Evolutionary conservation across 2,113 vertebrate genomes (phyloP).

Genomic region (Rhea pennata): DNA sequence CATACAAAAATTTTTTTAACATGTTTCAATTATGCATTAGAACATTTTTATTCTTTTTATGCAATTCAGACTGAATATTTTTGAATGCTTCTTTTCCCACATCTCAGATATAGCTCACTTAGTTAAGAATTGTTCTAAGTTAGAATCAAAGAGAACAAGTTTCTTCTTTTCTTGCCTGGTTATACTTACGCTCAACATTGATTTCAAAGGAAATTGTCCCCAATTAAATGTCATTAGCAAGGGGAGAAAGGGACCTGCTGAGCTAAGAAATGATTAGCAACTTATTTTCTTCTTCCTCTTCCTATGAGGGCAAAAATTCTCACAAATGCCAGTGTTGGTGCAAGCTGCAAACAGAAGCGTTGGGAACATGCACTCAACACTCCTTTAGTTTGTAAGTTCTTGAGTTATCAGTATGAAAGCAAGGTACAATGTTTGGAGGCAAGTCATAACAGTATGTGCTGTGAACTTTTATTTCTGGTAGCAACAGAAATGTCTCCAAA

Average conservation of each 20-base stretch:
- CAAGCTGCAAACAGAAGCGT: neutral
- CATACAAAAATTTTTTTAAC: neutral
- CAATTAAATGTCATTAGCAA: neutral
- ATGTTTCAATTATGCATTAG: neutral
- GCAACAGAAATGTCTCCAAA: neutral
- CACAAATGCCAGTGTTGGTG: neutral
- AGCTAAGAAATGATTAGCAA: neutral
- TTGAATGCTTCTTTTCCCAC: too few relatives aligned
- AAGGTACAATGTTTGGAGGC: neutral
- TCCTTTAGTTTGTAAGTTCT: neutral
- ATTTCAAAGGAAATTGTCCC: neutral
- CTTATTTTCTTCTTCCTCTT: neutral
- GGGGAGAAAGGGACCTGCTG: neutral
- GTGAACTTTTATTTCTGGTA: neutral
- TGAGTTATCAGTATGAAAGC: neutral
- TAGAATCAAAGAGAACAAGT: neutral
- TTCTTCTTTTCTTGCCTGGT: neutral
- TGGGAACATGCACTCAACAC: neutral
- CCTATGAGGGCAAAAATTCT: neutral
- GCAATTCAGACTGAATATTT: too few relatives aligned
- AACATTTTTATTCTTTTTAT: neutral
- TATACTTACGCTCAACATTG: neutral
- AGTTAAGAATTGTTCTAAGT: too few relatives aligned
- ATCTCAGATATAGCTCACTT: too few relatives aligned
- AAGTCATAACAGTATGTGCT: fast-evolving